Evolutionary conservation across 2,113 vertebrate species (phyloP).

Genomic region (Edolisoma coerulescens): DNA sequence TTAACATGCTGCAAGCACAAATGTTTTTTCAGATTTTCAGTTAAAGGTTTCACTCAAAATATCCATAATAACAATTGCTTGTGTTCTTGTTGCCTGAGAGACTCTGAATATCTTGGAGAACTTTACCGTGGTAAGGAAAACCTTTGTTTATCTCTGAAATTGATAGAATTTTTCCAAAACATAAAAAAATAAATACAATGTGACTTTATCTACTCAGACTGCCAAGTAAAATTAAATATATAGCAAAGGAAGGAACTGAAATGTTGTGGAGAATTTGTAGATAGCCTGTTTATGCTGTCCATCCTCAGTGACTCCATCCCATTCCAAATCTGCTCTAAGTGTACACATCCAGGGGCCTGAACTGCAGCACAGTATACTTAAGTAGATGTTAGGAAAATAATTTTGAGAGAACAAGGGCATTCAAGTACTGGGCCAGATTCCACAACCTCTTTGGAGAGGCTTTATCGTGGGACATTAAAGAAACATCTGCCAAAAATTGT

Average conservation of each 20-base stretch:
- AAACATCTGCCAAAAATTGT: neutral
- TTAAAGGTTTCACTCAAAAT: neutral
- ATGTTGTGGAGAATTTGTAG: neutral
- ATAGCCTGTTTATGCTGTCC: neutral
- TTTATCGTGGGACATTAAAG: neutral
- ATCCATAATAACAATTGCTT: neutral
- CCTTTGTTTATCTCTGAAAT: neutral
- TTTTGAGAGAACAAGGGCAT: neutral
- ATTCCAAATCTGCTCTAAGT: neutral
- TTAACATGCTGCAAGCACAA: neutral
- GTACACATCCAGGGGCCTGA: neutral
- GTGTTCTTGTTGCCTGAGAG: slow-evolving; percentile 25
- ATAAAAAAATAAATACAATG: neutral
- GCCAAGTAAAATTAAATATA: neutral
- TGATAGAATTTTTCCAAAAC: neutral
- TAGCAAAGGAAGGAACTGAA: neutral
- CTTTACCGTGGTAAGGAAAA: neutral
- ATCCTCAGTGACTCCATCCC: neutral
- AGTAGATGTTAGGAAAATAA: neutral
- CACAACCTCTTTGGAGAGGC: neutral
- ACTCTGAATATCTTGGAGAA: neutral
- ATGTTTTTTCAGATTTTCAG: neutral
- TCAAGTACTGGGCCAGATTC: neutral
- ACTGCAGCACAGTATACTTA: neutral
- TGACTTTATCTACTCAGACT: neutral